Percentiles rank a stretch among this genome's conserved stretches.
Evolutionary conservation across 1,140 invertebrate species (phyloP).

Genomic region (Varroa destructor): DNA sequence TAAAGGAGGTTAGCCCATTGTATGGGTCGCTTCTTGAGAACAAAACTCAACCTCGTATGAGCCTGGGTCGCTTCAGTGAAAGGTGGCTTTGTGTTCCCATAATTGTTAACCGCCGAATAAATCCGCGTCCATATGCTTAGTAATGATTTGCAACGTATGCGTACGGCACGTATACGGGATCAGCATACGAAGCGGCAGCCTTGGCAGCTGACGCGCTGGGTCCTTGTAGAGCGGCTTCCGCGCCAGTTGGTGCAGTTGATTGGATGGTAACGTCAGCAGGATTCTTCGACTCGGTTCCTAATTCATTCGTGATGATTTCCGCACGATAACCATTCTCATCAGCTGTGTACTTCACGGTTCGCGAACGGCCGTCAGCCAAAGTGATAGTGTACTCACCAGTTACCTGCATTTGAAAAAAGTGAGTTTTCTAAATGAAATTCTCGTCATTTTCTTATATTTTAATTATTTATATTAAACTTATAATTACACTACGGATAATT

Average conservation of each 20-base stretch:
- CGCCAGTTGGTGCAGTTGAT: constrained; percentile 30
- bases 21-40: too few species aligned
- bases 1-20: too few species aligned
- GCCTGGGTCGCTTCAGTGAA: too few species aligned
- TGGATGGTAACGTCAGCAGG: constrained; percentile 32
- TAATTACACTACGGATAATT: too few species aligned
- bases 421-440: constrained; percentile 10
- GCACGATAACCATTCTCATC: constrained; percentile 31
- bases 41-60: too few species aligned
- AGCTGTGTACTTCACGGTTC: constrained; percentile 31
- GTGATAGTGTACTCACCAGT: constrained; percentile 29
- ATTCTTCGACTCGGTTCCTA: constrained; percentile 33
- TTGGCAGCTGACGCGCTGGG: not conserved
- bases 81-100: too few species aligned
- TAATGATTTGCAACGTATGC: not conserved
- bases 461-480: too few species aligned
- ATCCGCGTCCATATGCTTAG: too few species aligned
- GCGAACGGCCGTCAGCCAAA: constrained; percentile 26
- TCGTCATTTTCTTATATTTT: not conserved
- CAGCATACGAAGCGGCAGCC: not conserved
- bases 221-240: constrained; percentile 12
- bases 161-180: constrained; percentile 13
- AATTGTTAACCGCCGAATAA: too few species aligned
- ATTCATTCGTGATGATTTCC: constrained; percentile 32
- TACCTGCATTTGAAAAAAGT: not conserved